These are phyloP conservation scores for Nyctibius bracteatus DNA, from an alignment of 2,113 vertebrate genomes.

Conservation along the genomic window DNA sequence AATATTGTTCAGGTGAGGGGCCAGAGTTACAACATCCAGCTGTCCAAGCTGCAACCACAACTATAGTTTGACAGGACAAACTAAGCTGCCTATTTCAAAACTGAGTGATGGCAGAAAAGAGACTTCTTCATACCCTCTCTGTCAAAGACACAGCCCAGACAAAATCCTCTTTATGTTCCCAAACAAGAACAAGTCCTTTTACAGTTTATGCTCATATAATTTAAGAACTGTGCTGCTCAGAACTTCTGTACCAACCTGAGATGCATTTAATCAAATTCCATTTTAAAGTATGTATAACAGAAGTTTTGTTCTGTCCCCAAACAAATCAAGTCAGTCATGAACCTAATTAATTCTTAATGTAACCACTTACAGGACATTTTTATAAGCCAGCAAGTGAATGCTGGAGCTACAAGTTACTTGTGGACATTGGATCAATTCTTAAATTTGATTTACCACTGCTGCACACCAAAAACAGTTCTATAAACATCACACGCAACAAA, in stretches of 20 bases:
- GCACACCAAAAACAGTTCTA: background rate
- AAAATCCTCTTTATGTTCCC: slow-evolving; percentile 7
- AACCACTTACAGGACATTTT: background rate
- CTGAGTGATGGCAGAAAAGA: background rate
- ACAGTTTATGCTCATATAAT: background rate
- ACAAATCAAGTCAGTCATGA: background rate
- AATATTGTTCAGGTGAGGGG: background rate
- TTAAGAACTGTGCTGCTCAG: background rate
- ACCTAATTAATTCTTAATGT: background rate
- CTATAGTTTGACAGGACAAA: background rate
- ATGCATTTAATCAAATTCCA: background rate
- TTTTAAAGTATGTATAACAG: background rate
- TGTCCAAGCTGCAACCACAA: background rate
- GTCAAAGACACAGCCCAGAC: background rate
- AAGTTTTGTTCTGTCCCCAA: background rate
- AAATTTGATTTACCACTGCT: slow-evolving; percentile 2
- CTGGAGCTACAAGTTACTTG: background rate
- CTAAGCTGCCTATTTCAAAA: slow-evolving; percentile 17
- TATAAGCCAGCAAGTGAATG: background rate
- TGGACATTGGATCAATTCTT: background rate
- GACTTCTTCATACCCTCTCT: background rate
- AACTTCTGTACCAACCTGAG: background rate
- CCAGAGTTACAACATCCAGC: background rate
- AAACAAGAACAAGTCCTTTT: background rate
- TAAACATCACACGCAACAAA: background rate